Conservation (phyloP, 2,113 vertebrate genomes). For the Hemiscyllium ocellatum region DNA sequence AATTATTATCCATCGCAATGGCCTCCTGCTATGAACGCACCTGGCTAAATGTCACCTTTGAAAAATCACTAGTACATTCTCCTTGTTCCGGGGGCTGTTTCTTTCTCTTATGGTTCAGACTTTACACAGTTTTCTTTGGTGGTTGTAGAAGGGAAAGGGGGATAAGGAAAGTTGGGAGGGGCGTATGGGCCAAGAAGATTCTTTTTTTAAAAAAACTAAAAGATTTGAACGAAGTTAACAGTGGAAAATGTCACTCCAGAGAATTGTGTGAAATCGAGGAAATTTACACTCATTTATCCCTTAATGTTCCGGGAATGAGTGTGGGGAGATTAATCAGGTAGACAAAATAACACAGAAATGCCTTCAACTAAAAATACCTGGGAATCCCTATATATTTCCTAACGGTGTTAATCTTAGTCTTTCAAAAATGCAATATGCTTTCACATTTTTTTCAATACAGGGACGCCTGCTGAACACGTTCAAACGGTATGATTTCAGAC, state of each 20-base stretch:
- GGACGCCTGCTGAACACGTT: background rate
- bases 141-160: background rate
- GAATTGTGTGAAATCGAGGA: background rate
- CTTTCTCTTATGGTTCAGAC: background rate
- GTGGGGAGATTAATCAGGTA: background rate
- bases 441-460: background rate
- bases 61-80: slow-evolving; percentile 83
- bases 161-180: background rate
- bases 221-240: background rate
- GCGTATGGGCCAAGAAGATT: background rate
- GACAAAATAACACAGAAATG: background rate
- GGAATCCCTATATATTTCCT: background rate
- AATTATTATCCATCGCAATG: slow-evolving; percentile 47
- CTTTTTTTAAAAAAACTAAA: background rate
- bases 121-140: background rate
- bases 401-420: background rate
- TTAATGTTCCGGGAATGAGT: background rate
- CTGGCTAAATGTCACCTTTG: slow-evolving; percentile 44
- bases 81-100: slow-evolving; percentile 59
- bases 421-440: background rate
- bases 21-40: slow-evolving; percentile 63
- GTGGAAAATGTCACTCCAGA: background rate
- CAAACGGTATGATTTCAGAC: background rate
- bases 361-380: background rate
- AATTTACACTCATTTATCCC: background rate